Evolutionary conservation across 2,888 invertebrate species (phyloP).

Genomic region (Orthosia gracilis): DNA sequence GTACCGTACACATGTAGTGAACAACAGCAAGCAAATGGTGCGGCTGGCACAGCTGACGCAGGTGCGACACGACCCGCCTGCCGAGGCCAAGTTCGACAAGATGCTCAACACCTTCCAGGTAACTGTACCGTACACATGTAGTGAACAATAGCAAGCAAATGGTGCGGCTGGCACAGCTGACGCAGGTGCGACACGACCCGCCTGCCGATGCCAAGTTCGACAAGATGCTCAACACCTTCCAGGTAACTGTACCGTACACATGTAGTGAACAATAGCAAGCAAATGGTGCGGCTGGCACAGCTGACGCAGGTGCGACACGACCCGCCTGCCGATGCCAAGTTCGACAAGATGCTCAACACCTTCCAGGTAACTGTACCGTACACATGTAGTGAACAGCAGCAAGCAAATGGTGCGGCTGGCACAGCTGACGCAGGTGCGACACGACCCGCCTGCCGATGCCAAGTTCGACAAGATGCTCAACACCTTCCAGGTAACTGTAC

Average conservation of each 20-base stretch:
- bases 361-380: slow-evolving; percentile 90
- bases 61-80: slow-evolving; percentile 91
- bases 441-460: slow-evolving; percentile 91
- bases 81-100: slow-evolving; percentile 90
- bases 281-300: slow-evolving; percentile 95
- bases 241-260: slow-evolving; percentile 79
- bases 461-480: slow-evolving; percentile 92
- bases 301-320: too few species aligned
- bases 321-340: slow-evolving; percentile 91
- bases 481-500: slow-evolving; percentile 92
- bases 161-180: slow-evolving; percentile 96
- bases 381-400: slow-evolving; percentile 95
- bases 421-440: too few species aligned
- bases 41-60: slow-evolving; percentile 96
- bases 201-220: slow-evolving; percentile 91
- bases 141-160: slow-evolving; percentile 98
- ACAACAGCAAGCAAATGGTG: slow-evolving; percentile 98
- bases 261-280: slow-evolving; percentile 97
- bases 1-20: slow-evolving; percentile 87
- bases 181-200: slow-evolving; percentile 90
- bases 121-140: slow-evolving; percentile 23
- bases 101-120: slow-evolving; percentile 94
- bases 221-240: slow-evolving; percentile 93
- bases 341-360: slow-evolving; percentile 92
- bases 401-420: slow-evolving; percentile 96